A percentile compares a stretch with the other conserved stretches of the same genome.
phyloP scores from a whole-genome alignment of 2,888 invertebrate species.

The Congeria kusceri region DNA sequence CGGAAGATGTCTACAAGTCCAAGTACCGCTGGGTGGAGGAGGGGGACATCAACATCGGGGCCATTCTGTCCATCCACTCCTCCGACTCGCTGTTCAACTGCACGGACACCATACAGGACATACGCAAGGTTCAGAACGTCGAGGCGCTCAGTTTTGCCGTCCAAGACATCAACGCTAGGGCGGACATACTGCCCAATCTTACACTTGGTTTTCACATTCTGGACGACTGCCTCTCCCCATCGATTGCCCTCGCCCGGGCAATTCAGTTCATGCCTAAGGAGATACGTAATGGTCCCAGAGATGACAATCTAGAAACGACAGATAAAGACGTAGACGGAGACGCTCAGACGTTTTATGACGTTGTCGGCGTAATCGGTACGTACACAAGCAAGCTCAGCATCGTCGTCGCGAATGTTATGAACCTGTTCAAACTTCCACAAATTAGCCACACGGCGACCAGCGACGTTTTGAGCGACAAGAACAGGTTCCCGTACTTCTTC shows the following conservation, averaged over 20 bases:
- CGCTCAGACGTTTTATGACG: slow-evolving; percentile 69
- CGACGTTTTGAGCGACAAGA: slow-evolving; percentile 78
- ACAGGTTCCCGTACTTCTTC: slow-evolving; percentile 78
- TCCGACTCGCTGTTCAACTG: slow-evolving; percentile 54
- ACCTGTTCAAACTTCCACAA: slow-evolving; percentile 75
- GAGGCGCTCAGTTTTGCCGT: slow-evolving; percentile 71
- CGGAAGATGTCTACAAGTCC: slow-evolving; percentile 58
- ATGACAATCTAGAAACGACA: not conserved
- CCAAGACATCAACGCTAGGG: slow-evolving; percentile 63
- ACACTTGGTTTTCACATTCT: slow-evolving; percentile 69
- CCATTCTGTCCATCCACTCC: slow-evolving; percentile 69
- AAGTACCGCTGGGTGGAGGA: slow-evolving; percentile 64
- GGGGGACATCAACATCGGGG: slow-evolving; percentile 71
- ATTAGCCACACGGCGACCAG: slow-evolving; percentile 79
- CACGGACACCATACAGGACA: slow-evolving; percentile 39
- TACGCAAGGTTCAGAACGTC: slow-evolving; percentile 61
- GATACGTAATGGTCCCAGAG: slow-evolving; percentile 18
- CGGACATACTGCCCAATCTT: slow-evolving; percentile 62
- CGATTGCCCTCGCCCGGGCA: slow-evolving; percentile 68
- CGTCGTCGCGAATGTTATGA: slow-evolving; percentile 76
- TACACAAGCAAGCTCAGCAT: slow-evolving; percentile 78
- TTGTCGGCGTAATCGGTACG: slow-evolving; percentile 78
- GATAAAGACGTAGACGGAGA: not conserved
- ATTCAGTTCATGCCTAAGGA: slow-evolving; percentile 71
- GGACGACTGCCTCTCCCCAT: slow-evolving; percentile 69